A percentile compares a stretch with the other conserved stretches of the same genome.
These are phyloP conservation scores for Anableps anableps DNA, from an alignment of 2,797 vertebrate species.

Conservation along the genomic window DNA sequence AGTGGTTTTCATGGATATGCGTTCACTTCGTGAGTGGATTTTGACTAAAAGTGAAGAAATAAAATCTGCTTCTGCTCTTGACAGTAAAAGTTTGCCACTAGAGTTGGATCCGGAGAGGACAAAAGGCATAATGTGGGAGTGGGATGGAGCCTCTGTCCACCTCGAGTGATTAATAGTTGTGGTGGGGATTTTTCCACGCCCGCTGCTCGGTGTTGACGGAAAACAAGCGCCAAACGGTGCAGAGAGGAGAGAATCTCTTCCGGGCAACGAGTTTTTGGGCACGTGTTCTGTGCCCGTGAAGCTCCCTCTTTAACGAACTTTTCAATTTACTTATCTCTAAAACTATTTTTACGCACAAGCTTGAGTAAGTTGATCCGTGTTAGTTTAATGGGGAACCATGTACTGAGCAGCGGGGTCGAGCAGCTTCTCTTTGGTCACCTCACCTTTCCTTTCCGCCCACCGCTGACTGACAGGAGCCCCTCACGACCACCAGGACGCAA, in stretches of 20 bases:
- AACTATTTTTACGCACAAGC: background rate
- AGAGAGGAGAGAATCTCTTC: constrained; percentile 60
- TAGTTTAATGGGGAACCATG: constrained; percentile 79
- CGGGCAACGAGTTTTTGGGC: constrained; percentile 41
- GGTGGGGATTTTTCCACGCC: constrained; percentile 78
- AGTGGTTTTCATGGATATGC: background rate
- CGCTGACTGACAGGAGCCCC: constrained; percentile 74
- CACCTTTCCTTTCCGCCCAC: constrained; percentile 76
- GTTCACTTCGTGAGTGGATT: constrained; percentile 7
- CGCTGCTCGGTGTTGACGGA: constrained; percentile 79
- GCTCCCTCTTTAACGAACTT: background rate
- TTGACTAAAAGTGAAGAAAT: constrained; percentile 43
- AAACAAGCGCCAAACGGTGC: constrained; percentile 80
- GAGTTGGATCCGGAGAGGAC: constrained; percentile 77
- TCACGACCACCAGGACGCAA: constrained; percentile 76
- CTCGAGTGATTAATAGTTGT: constrained; percentile 87
- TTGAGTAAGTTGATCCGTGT: constrained; percentile 59
- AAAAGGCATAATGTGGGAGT: constrained; percentile 80
- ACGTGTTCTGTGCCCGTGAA: constrained; percentile 7
- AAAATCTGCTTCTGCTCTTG: constrained; percentile 47
- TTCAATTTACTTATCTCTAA: background rate
- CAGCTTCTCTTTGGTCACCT: constrained; percentile 69
- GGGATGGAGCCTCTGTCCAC: constrained; percentile 80
- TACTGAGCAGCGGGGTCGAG: constrained; percentile 78
- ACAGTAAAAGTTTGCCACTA: constrained; percentile 71